These are phyloP conservation scores for Ceryle rudis DNA, from an alignment of 2,797 vertebrate species.

Conservation along the genomic window DNA sequence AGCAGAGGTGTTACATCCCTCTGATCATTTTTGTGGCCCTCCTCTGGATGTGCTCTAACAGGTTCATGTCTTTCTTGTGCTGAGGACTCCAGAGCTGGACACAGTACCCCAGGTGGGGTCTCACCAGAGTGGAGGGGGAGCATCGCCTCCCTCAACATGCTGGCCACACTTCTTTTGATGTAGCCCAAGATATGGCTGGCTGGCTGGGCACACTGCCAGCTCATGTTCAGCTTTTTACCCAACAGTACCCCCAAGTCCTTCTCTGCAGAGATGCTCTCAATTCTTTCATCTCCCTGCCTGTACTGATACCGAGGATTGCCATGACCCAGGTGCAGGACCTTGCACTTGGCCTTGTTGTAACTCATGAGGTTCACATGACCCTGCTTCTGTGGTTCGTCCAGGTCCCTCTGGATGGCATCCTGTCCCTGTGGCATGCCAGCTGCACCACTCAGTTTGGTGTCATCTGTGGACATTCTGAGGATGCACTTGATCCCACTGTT, in stretches of 20 bases:
- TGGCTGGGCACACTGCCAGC: neutral
- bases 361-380: neutral
- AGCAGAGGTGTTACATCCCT: too few relatives aligned
- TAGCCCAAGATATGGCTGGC: neutral
- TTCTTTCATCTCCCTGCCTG: neutral
- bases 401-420: too few relatives aligned
- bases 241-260: neutral
- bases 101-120: too few relatives aligned
- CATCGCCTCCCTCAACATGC: too few relatives aligned
- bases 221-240: neutral
- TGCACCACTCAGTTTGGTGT: neutral
- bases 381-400: neutral
- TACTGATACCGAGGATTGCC: neutral
- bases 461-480: neutral
- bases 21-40: too few relatives aligned
- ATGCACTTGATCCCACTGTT: neutral
- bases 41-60: too few relatives aligned
- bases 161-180: too few relatives aligned
- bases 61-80: too few relatives aligned
- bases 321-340: neutral
- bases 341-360: neutral
- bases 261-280: neutral
- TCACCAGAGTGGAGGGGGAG: too few relatives aligned
- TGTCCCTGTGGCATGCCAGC: neutral
- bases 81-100: too few relatives aligned